Base-by-base conservation (phyloP, 37 sponge, comb jelly and placozoan species). In the Dysidea cf. avara region DNA sequence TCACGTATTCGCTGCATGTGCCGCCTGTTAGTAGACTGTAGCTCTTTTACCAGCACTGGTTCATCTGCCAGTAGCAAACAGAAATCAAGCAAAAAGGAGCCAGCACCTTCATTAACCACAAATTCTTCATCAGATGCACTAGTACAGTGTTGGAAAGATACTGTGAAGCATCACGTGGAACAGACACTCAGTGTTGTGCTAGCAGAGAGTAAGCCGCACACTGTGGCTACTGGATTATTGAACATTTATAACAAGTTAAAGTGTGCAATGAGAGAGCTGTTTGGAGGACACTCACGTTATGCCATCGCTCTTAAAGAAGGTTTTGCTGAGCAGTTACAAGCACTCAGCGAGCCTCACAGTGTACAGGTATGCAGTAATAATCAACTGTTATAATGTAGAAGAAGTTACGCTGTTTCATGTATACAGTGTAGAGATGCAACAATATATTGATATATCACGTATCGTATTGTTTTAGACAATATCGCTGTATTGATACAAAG, bases 211-310 rank as follows among this genome's bases (percentile, higher is more conserved):
- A 69, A 55, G 7, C 88, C 88, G 0, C 83, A 74, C 28, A 32
- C 26, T 17, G 39, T 87, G 35, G 60, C 77, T 0, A 30, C 75
- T 38, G 69, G 67, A 22, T 20, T 87, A 7, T 17, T 74, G 21
- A 53, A 18, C 24, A 39, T 87, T 20, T 87, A 87, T 32, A 71
- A 75, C 48, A 30, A 69, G 46, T 71, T 87, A 26, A 64, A 72
- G 56, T 77, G 76, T 63, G 78, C 83, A 54, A 87, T 82, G 76
- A 53, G 63, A 77, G 82, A 87, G 67, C 63, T 87, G 77, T 87
- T 87, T 70, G 88, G 88, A 38, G 78, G 73, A 20, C 88, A 87
- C 66, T 77, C 81, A n/a, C 65, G 39, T 31, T 81, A 81, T 53
- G 54, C 72, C 24, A 22, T 87, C 11, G 64, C 83, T 51, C 72